phyloP scores from a whole-genome alignment of 2,797 vertebrate species.

The Rhinella marina region DNA sequence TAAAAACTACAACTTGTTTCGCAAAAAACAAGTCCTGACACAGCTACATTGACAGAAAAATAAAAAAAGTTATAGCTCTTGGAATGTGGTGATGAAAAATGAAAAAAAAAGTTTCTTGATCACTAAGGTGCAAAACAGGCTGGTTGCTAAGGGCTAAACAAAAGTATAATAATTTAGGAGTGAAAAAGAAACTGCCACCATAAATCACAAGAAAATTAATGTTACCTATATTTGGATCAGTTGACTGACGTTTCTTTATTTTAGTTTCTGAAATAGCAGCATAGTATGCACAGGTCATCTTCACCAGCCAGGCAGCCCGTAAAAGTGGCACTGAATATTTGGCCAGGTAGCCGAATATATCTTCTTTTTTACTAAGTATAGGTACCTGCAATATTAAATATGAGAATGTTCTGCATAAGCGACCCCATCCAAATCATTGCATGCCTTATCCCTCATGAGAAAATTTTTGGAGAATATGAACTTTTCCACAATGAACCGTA shows the following conservation, averaged over 20 bases:
- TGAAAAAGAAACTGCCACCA: neutral
- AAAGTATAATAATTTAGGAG: too few relatives aligned
- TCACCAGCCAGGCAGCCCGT: conserved; percentile 76
- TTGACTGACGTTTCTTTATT: conserved; percentile 77
- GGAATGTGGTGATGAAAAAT: too few relatives aligned
- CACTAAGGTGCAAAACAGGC: too few relatives aligned
- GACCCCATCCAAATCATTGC: neutral
- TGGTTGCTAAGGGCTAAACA: too few relatives aligned
- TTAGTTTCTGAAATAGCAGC: conserved; percentile 79
- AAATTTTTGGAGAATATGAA: too few relatives aligned
- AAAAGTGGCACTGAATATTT: conserved; percentile 79
- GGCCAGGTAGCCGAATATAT: conserved; percentile 78
- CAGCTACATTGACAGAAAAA: too few relatives aligned
- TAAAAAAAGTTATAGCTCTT: too few relatives aligned
- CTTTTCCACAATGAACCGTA: too few relatives aligned
- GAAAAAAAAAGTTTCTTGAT: too few relatives aligned
- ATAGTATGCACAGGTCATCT: conserved; percentile 80
- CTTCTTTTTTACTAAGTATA: conserved; percentile 80
- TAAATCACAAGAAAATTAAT: neutral
- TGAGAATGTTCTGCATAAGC: neutral
- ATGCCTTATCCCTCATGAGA: neutral
- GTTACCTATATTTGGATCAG: conserved; percentile 78
- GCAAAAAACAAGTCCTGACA: too few relatives aligned
- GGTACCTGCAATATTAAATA: conserved; percentile 71
- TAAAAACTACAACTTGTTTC: too few relatives aligned